Base-by-base conservation (phyloP, 2,797 vertebrate genomes). In the Sebastes taczanowskii region DNA sequence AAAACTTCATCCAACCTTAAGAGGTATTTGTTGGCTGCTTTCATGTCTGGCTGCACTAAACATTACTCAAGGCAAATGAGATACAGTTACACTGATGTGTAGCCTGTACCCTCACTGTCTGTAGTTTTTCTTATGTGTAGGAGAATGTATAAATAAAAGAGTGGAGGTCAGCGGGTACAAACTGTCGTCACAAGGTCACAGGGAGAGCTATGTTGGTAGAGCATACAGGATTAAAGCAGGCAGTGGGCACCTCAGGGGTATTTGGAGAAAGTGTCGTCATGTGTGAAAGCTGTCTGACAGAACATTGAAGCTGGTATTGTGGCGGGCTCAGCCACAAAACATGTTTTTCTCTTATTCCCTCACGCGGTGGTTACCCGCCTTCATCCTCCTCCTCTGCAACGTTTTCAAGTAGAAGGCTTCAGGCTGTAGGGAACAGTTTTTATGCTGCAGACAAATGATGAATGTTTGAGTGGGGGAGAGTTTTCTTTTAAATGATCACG, bases 221-320 rank as follows among this genome's bases (percentile, higher is more conserved):
- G 29, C 55, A 79, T 71, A 25, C 72, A 78, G 78, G 74, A 91
- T 85, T 34, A 84, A 52, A 81, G 64, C 55, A 58, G 78, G 67
- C 74, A 71, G 46, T 9, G 7, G 30, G 83, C 46, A 76, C 75
- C 78, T 79, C 60, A 16, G 34, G 71, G 83, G 16, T 85, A 52
- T 84, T 68, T 69, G 63, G 18, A 78, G 55, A 81, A 82, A 83
- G 53, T 71, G 69, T 74, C 18, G 13, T 82, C 65, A 66, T 29
- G 42, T 85, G 85, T 88, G 82, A 83, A 83, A 82, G 67, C 77
- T 60, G 64, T 75, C 59, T 78, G 79, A 73, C 80, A 81, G 69
- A 86, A 82, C 49, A 70, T 64, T 68, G 10, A 30, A 74, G 63
- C 30, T 49, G 35, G 13, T n/a, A 63, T 70, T 78, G 59, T 64